Percentiles rank a stretch among this genome's conserved stretches.
Conservation (phyloP, 2,113 vertebrate genomes). For the Scartelaos histophorus region DNA sequence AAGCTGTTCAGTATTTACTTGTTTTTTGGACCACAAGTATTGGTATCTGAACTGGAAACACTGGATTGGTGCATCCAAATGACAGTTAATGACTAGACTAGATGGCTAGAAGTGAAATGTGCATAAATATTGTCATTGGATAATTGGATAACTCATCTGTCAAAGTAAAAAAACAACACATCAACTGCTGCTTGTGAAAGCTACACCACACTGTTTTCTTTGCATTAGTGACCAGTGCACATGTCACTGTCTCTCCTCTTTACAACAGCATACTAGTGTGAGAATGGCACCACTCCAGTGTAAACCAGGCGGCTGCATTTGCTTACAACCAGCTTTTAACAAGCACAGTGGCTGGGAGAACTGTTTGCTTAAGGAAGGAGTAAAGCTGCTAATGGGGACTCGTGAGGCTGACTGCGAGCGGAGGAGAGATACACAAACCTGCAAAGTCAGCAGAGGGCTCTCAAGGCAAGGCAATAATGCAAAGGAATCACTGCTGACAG, state of each 20-base stretch:
- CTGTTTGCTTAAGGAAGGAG: conserved; percentile 41
- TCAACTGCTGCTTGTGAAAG: conserved; percentile 34
- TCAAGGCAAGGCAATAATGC: neutral
- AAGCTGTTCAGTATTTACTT: too few species aligned
- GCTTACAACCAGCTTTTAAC: conserved; percentile 28
- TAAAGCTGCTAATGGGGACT: conserved; percentile 22
- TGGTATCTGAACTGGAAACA: too few species aligned
- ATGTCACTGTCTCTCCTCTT: conserved; percentile 28
- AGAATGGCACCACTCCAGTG: conserved; percentile 8
- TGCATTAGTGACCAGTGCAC: conserved; percentile 14
- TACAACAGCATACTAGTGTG: conserved; percentile 4
- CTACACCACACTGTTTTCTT: conserved; percentile 4
- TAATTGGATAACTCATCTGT: neutral
- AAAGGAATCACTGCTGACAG: neutral
- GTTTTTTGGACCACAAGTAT: too few species aligned
- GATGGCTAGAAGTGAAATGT: neutral
- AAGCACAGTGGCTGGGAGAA: conserved; percentile 19
- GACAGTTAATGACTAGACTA: too few species aligned
- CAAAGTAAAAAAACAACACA: neutral
- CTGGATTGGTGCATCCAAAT: too few species aligned
- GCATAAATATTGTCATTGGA: neutral
- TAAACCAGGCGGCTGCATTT: conserved; percentile 24
- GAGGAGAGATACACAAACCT: neutral
- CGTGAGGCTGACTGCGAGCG: neutral
- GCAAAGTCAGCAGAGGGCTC: conserved; percentile 54